Percentiles rank a stretch among this genome's conserved stretches.
phyloP scores from a whole-genome alignment of 1,140 invertebrate genomes.

The Hypsibius dujardini region DNA sequence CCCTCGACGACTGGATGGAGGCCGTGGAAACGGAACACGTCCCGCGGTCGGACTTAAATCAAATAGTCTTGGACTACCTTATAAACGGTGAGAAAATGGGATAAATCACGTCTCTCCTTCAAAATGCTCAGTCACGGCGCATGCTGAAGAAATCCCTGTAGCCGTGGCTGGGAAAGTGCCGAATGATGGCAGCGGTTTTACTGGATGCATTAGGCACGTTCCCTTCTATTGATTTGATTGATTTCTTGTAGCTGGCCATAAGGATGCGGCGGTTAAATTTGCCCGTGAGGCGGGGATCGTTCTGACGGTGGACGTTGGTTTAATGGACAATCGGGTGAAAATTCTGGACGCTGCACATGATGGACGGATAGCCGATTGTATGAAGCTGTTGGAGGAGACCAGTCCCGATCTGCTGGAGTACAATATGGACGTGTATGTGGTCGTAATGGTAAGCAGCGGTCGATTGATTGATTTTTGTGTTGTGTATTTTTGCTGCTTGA shows the following conservation, averaged over 20 bases:
- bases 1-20: conserved; percentile 45
- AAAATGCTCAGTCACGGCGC: too few relatives aligned
- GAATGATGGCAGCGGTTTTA: too few relatives aligned
- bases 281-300: conserved; percentile 75
- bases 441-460: not conserved
- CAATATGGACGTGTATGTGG: conserved; percentile 21
- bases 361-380: conserved; percentile 79
- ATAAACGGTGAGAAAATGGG: conserved; percentile 55
- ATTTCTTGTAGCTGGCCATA: conserved; percentile 64
- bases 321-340: conserved; percentile 74
- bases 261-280: conserved; percentile 93
- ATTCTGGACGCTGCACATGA: conserved; percentile 84
- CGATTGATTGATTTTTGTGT: too few relatives aligned
- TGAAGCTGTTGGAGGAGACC: conserved; percentile 72
- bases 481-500: too few relatives aligned
- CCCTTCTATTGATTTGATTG: conserved; percentile 17
- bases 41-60: conserved; percentile 78
- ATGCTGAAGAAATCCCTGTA: too few relatives aligned
- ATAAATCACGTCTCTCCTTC: too few relatives aligned
- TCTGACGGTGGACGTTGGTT: conserved; percentile 65
- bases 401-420: conserved; percentile 87
- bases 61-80: conserved; percentile 93
- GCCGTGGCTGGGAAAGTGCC: too few relatives aligned
- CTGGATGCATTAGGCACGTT: conserved; percentile 17
- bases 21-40: conserved; percentile 58